A percentile compares a stretch with the other conserved stretches of the same genome.
phyloP scores from a whole-genome alignment of 2,888 invertebrate species.

The Aspidapion aeneum region DNA sequence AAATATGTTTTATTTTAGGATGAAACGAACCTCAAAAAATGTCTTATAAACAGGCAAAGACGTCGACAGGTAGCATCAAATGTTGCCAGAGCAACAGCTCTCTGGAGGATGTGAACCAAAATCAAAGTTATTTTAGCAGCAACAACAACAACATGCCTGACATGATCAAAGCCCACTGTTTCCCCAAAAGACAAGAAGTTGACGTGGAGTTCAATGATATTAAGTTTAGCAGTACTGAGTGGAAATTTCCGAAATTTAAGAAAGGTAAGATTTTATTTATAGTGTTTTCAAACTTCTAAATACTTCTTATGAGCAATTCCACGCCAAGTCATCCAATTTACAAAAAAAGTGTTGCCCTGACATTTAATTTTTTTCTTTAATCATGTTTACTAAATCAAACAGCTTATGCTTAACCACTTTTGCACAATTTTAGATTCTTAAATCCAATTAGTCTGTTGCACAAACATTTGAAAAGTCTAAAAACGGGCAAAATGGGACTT shows the following conservation, averaged over 20 bases:
- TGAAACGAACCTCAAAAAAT: no score
- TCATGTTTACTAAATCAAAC: no score
- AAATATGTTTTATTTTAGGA: background rate
- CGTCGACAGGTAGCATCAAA: conserved; percentile 23
- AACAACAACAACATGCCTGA: conserved; percentile 33
- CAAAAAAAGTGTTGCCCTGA: no score
- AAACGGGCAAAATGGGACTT: no score
- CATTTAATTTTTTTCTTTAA: no score
- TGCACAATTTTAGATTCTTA: no score
- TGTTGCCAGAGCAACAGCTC: conserved; percentile 40
- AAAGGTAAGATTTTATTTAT: conserved; percentile 38
- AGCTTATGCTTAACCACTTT: no score
- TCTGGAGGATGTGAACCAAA: conserved; percentile 23
- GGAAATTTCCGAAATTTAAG: conserved; percentile 39
- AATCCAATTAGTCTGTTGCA: no score
- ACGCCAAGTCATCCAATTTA: no score
- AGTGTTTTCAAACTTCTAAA: no score
- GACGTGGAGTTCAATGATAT: conserved; percentile 67
- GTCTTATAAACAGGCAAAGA: conserved; percentile 22
- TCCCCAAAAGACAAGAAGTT: conserved; percentile 59
- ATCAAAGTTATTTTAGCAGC: conserved; percentile 20
- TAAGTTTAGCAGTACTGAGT: conserved; percentile 57
- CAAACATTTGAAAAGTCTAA: no score
- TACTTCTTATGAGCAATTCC: no score
- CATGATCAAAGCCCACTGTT: conserved; percentile 43